Base-by-base conservation (phyloP, 2,888 invertebrate species). In the Drosophila longiperda region DNA sequence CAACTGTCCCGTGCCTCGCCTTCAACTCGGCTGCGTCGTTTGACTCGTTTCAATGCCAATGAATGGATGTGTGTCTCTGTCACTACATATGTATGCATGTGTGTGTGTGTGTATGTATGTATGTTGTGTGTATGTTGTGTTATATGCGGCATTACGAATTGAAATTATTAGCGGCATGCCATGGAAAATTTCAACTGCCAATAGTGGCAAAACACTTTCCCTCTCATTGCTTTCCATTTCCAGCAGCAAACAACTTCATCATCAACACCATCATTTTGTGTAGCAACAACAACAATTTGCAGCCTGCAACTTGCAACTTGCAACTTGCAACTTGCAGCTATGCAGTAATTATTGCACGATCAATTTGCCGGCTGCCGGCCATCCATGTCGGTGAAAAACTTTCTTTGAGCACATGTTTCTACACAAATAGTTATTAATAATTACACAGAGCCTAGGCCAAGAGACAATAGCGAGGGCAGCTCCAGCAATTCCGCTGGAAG, bases 141-240 rank as follows among this genome's bases (percentile, higher is more conserved):
- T 89, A 91, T 91, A 90, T 89, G 87, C 78, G 83, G 78, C 87
- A 82, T 82, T 87, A 83, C 83, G 87, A 82, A 82, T 85, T 81
- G 87, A 83, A 83, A 77, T 88, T 84, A 86, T 87, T 87, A 83
- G 85, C 81, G 72, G 82, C 84, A 86, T 78, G 82, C 89, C 87
- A 88, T 85, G 89, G 87, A 85, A 82, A 87, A 83, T 83, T 83
- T 83, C 87, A 89, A 86, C 86, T 86, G 83, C 75, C 86, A 71
- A 79, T 75, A 66, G 69, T 78, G 69, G 81, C 81, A 64, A 83
- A 79, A 78, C 91, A 91, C 92, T 91, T 91, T 91, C 91, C 91
- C 92, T 91, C 92, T 91, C 91, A 82, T 88, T 91, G 91, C 92
- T 91, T 91, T 91, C 91, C 90, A 91, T 91, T 91, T 83, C 74